Conservation (phyloP, 2,888 invertebrate genomes). For the Pristionchus japonicus region DNA sequence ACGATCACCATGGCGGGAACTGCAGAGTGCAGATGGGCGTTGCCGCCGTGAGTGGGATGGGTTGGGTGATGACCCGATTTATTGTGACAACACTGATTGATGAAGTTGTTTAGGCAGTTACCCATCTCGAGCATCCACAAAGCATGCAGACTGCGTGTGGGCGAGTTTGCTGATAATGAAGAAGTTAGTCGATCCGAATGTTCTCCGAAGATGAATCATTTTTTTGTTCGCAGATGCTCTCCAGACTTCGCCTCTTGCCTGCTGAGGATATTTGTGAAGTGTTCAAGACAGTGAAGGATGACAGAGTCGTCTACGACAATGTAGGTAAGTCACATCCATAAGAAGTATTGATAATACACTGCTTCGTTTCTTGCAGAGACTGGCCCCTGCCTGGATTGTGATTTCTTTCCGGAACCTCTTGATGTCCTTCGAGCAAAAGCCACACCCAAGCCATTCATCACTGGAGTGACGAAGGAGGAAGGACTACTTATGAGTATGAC, state of each 20-base stretch:
- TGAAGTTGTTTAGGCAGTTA: no score
- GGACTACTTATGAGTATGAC: neutral
- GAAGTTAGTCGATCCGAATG: neutral
- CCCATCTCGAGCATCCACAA: neutral
- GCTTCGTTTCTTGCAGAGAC: conserved; percentile 36
- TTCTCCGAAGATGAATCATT: neutral
- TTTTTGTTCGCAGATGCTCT: neutral
- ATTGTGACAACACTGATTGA: neutral
- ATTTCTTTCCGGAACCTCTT: neutral
- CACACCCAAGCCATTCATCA: neutral
- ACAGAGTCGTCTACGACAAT: neutral
- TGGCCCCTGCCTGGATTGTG: neutral
- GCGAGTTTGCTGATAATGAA: neutral
- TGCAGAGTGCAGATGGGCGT: conserved; percentile 48
- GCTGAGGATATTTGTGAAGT: neutral
- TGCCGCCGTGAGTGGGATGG: neutral
- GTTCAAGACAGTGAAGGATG: neutral
- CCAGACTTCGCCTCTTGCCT: neutral
- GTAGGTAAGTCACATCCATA: neutral
- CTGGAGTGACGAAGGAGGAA: conserved; percentile 15
- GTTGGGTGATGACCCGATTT: no score
- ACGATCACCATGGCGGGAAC: conserved; percentile 61
- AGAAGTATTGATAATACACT: no score
- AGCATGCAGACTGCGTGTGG: neutral
- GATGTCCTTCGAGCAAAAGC: neutral